A percentile compares a stretch with the other conserved stretches of the same genome.
These are phyloP conservation scores for Cyanistes caeruleus DNA, from an alignment of 2,113 vertebrate genomes.

Conservation along the genomic window DNA sequence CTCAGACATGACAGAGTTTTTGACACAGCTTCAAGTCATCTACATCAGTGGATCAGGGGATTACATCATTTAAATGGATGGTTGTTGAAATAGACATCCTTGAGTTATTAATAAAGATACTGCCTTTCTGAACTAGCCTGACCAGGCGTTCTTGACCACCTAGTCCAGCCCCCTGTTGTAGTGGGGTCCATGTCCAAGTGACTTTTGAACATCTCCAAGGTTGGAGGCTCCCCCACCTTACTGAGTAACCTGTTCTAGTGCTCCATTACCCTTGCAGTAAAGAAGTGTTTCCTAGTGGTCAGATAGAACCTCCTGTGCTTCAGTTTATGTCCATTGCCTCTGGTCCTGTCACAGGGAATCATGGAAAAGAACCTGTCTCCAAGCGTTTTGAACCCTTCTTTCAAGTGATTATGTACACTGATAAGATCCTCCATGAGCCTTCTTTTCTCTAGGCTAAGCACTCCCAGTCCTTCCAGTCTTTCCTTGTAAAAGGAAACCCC, in stretches of 20 bases:
- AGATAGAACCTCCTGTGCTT: not conserved
- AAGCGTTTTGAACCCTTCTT: not conserved
- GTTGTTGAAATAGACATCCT: not conserved
- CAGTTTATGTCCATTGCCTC: not conserved
- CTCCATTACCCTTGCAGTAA: not conserved
- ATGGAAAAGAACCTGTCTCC: rapidly evolving
- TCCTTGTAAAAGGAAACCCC: not conserved
- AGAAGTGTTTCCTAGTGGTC: not conserved
- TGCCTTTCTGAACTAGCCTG: not conserved
- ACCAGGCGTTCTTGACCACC: not conserved
- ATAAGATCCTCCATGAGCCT: not conserved
- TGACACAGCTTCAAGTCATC: not conserved
- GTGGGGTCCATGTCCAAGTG: not conserved
- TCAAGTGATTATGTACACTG: not conserved
- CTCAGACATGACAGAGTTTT: not conserved
- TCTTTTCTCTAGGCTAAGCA: not conserved
- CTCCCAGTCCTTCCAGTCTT: not conserved
- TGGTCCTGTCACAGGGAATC: not conserved
- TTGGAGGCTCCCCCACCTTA: not conserved
- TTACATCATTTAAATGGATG: not conserved
- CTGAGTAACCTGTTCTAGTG: not conserved
- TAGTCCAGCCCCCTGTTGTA: rapidly evolving
- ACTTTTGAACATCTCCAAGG: not conserved
- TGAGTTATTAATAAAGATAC: not conserved
- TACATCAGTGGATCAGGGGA: not conserved